Evolutionary conservation across 2,888 invertebrate genomes (phyloP).

Genomic region (Encarsia formosa): DNA sequence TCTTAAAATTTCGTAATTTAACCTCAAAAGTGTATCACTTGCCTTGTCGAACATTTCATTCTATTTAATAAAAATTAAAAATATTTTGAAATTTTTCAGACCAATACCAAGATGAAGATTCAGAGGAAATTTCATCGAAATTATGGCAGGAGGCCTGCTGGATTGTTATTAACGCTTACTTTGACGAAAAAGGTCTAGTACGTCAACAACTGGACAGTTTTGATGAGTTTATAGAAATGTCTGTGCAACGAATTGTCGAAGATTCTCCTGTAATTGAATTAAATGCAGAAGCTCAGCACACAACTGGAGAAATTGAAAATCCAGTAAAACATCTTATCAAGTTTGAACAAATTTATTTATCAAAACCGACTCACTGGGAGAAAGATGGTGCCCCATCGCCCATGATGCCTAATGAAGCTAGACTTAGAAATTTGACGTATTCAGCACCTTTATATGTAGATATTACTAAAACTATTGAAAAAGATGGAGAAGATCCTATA

Average conservation of each 20-base stretch:
- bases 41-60: too few species aligned
- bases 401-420: constrained; percentile 99
- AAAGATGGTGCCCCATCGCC: constrained; percentile 99
- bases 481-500: constrained; percentile 73
- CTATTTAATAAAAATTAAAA: too few species aligned
- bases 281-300: constrained; percentile 96
- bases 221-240: constrained; percentile 99
- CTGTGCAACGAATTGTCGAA: constrained; percentile 98
- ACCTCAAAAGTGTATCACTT: neutral
- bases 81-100: too few species aligned
- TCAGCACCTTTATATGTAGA: constrained; percentile 99
- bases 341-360: constrained; percentile 98
- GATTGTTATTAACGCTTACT: constrained; percentile 99
- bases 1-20: too few species aligned
- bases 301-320: constrained; percentile 85
- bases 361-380: constrained; percentile 99
- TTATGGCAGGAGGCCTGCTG: constrained; percentile 99
- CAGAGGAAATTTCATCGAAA: constrained; percentile 95
- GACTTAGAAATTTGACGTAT: constrained; percentile 93
- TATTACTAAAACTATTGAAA: constrained; percentile 92
- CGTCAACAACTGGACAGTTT: constrained; percentile 98
- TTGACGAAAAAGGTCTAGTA: constrained; percentile 99
- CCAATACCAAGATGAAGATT: constrained; percentile 76
- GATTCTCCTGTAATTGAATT: constrained; percentile 98
- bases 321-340: constrained; percentile 85